Evolutionary conservation across 1,140 invertebrate species (phyloP).

Genomic region (Homalodisca vitripennis): DNA sequence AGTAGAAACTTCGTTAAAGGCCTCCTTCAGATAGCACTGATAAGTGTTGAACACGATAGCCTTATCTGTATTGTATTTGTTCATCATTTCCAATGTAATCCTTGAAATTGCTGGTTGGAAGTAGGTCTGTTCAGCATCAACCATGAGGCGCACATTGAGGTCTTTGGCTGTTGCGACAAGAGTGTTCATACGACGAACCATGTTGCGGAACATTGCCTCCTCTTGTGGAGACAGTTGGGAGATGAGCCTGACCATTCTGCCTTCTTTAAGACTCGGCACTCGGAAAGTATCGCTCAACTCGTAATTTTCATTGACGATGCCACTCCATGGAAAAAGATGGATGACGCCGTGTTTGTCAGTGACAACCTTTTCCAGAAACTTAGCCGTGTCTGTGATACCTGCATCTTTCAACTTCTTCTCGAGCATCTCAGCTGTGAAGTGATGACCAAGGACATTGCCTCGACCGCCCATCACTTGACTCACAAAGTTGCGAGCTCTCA

Average conservation of each 20-base stretch:
- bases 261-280: conserved; percentile 89
- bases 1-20: conserved; percentile 82
- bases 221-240: conserved; percentile 89
- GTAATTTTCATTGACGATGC: conserved; percentile 88
- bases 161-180: conserved; percentile 89
- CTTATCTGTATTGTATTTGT: conserved; percentile 87
- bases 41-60: conserved; percentile 99
- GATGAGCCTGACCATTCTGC: conserved; percentile 77
- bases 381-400: conserved; percentile 71
- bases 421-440: conserved; percentile 83
- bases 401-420: conserved; percentile 78
- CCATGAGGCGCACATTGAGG: conserved; percentile 93
- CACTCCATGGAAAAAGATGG: conserved; percentile 97
- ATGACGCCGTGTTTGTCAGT: conserved; percentile 90
- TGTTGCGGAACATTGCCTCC: conserved; percentile 98
- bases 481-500: conserved; percentile 92
- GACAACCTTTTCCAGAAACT: conserved; percentile 89
- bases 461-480: conserved; percentile 73
- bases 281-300: conserved; percentile 87
- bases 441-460: conserved; percentile 78
- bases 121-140: conserved; percentile 99
- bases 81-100: conserved; percentile 96
- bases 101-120: conserved; percentile 98
- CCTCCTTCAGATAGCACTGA: conserved; percentile 95
- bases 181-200: conserved; percentile 89